Evolutionary conservation across 2,797 vertebrate species (phyloP), one percentile per base, ranked within the genome.

Genomic region (Tenualosa ilisha): DNA sequence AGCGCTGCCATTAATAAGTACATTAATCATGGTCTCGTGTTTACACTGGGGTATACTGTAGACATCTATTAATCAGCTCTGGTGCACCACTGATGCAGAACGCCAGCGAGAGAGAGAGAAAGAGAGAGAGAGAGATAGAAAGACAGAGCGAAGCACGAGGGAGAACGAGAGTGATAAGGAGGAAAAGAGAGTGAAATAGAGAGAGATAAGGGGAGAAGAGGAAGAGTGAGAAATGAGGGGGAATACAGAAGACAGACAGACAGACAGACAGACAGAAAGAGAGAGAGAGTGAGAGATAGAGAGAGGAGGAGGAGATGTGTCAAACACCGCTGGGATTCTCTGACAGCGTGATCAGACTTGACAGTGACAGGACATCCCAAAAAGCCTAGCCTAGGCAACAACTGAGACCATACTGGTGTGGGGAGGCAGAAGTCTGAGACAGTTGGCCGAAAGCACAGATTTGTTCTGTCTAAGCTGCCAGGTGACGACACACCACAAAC

Each of bases 101-200:
- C 92, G 91, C 90, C 91, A 86, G 90, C 83, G 86, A 89, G 20
- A 11, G n/a, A 50, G 6, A 20, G 31, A 75, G 31, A 17, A 31
- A 75, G 31, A 75, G 31, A 37, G 13, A 37, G 13, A 6, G 31
- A 40, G 31, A 40, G 65, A 65, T 3, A 65, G 7, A 5, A 11
- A 65, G 63, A 68, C 12, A 3, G 59, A 15, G 51, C 8, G 8
- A 51, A 51, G 50, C 8, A 8, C 3, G 31, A 75, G 26, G 11
- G n/a, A 26, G 24, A 8, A 11, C 3, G 24, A 68, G 12, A 13
- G 24, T 31, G 8, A 12, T 24, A 68, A 63, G 59, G 8, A n/a
- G 59, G 22, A 20, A n/a, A 56, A 7, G 68, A 75, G 31, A 37
- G 31, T 6, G 31, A 6, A 4, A 40, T 13, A 40, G 65, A 65